phyloP scores from a whole-genome alignment of 2,797 vertebrate genomes.

The Antennarius maculatus region DNA sequence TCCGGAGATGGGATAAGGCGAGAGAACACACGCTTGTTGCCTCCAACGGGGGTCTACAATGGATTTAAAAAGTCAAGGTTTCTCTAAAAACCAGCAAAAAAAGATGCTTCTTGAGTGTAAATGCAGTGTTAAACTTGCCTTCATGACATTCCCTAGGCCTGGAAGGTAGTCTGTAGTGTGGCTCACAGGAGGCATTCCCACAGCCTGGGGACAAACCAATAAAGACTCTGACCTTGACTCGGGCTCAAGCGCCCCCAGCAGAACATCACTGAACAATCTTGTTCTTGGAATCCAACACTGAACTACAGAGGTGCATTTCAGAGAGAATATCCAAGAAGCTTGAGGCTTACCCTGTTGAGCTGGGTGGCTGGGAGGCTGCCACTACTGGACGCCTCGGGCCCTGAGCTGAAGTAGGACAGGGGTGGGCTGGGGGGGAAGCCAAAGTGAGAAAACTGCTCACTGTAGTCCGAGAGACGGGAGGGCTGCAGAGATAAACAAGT shows the following conservation, averaged over 20 bases:
- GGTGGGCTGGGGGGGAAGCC: slow-evolving; percentile 76
- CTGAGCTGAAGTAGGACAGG: slow-evolving; percentile 84
- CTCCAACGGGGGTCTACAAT: slow-evolving; percentile 86
- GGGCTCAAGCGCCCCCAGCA: slow-evolving; percentile 4
- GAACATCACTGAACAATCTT: slow-evolving; percentile 33
- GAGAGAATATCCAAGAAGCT: background rate
- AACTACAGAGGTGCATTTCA: background rate
- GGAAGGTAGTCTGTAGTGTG: slow-evolving; percentile 77
- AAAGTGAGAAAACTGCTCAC: slow-evolving; percentile 73
- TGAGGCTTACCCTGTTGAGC: slow-evolving; percentile 85
- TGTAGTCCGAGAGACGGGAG: slow-evolving; percentile 65
- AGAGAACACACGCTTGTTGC: slow-evolving; percentile 90
- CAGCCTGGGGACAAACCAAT: slow-evolving; percentile 75
- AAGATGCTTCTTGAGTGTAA: background rate
- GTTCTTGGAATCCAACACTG: slow-evolving; percentile 22
- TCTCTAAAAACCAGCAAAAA: background rate
- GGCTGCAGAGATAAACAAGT: slow-evolving; percentile 57
- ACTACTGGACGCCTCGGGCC: slow-evolving; percentile 69
- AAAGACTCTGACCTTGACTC: slow-evolving; percentile 28
- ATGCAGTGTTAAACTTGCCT: slow-evolving; percentile 68
- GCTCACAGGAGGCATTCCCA: slow-evolving; percentile 86
- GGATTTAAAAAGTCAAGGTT: background rate
- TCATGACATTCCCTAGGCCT: slow-evolving; percentile 78
- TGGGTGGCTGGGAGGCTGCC: slow-evolving; percentile 74
- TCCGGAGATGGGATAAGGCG: slow-evolving; percentile 91